Conservation (phyloP, 2,797 vertebrate genomes). For the Oreochromis grahami region DNA sequence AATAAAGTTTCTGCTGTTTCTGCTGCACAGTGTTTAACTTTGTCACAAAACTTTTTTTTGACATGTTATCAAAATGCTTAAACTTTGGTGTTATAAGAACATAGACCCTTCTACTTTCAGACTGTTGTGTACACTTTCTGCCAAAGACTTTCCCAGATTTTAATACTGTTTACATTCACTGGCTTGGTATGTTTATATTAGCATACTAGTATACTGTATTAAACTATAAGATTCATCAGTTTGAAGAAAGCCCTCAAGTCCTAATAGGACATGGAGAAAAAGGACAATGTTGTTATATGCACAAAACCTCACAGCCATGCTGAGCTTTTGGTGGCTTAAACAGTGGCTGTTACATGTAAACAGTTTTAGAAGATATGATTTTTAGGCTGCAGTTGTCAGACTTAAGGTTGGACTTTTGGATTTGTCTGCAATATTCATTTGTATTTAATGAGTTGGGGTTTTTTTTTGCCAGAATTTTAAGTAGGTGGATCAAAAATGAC, state of each 20-base stretch:
- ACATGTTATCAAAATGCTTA: background rate
- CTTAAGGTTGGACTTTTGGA: background rate
- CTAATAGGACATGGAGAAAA: background rate
- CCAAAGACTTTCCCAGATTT: background rate
- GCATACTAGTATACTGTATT: background rate
- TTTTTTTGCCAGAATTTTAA: background rate
- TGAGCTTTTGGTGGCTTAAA: too few species aligned
- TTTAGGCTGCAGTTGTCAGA: background rate
- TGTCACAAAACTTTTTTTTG: background rate
- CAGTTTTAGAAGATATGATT: background rate
- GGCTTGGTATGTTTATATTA: background rate
- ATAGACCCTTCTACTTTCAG: background rate
- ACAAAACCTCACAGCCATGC: too few species aligned
- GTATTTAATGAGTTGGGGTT: rapidly evolving
- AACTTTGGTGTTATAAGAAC: background rate
- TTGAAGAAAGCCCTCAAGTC: background rate
- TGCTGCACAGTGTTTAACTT: background rate
- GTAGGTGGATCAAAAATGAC: background rate
- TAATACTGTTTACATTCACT: background rate
- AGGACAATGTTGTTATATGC: background rate
- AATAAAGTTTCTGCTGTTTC: background rate
- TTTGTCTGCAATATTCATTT: background rate
- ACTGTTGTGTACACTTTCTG: background rate
- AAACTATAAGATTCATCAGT: background rate
- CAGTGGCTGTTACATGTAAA: background rate